These are phyloP conservation scores for Ooceraea biroi DNA, from an alignment of 1,140 invertebrate genomes.

Conservation along the genomic window DNA sequence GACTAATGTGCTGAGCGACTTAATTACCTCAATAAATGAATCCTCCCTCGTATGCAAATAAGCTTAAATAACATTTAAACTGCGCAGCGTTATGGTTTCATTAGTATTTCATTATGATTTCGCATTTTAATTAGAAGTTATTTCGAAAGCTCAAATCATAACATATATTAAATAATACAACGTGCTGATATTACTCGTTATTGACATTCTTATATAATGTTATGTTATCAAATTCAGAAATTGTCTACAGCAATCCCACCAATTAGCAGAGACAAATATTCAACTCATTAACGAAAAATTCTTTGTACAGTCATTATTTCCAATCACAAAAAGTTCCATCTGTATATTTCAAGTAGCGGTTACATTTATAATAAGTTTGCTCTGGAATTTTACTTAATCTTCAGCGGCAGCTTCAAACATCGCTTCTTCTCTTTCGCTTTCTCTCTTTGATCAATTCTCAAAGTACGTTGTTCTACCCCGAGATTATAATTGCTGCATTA, in stretches of 20 bases:
- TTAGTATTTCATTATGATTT: no score
- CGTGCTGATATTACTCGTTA: conserved; percentile 39
- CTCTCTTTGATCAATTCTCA: conserved; percentile 35
- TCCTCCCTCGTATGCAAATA: conserved; percentile 20
- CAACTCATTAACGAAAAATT: no score
- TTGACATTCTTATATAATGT: conserved; percentile 8
- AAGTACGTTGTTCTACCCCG: neutral
- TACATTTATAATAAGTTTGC: no score
- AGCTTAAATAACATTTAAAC: conserved; percentile 43
- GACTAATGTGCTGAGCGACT: conserved; percentile 32
- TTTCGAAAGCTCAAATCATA: conserved; percentile 41
- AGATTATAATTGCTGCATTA: conserved; percentile 21
- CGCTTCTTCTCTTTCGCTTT: neutral
- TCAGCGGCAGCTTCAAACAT: no score
- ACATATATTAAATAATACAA: conserved; percentile 28
- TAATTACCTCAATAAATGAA: conserved; percentile 48
- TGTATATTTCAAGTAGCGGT: no score
- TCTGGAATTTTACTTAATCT: no score
- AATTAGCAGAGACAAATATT: no score
- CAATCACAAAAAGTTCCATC: neutral
- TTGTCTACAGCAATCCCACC: neutral
- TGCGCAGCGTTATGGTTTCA: conserved; percentile 36
- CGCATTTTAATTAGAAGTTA: conserved; percentile 30
- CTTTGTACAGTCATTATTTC: neutral
- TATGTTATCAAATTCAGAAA: conserved; percentile 37